Conservation (phyloP, 2,888 invertebrate species). For the Nemoura dubitans region DNA sequence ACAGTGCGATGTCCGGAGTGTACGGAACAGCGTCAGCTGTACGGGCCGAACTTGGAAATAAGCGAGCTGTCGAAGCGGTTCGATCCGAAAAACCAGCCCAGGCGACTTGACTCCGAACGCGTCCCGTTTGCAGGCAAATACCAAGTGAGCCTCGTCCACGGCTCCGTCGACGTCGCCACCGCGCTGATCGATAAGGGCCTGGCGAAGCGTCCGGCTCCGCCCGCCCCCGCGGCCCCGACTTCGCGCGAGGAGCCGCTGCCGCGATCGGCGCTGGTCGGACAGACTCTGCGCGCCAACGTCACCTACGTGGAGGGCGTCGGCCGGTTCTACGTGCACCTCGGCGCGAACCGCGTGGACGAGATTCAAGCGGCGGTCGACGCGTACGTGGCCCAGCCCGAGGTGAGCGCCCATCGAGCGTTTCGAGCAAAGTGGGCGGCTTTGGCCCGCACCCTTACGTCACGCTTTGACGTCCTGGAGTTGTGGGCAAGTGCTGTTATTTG, state of each 20-base stretch:
- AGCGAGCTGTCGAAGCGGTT: no score
- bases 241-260: not conserved
- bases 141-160: conserved; percentile 50
- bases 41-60: no score
- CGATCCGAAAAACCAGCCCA: no score
- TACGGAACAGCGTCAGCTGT: no score
- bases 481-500: no score
- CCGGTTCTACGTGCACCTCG: conserved; percentile 62
- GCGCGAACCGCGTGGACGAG: conserved; percentile 57
- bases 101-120: no score
- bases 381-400: conserved; percentile 36
- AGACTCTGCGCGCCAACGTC: conserved; percentile 60
- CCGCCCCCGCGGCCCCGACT: not conserved
- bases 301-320: conserved; percentile 59
- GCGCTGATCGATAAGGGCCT: conserved; percentile 37
- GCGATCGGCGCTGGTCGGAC: conserved; percentile 59
- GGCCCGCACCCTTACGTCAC: no score
- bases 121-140: conserved; percentile 30
- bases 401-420: not conserved
- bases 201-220: conserved; percentile 50
- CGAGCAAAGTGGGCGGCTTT: no score
- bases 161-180: conserved; percentile 63
- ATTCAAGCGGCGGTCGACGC: conserved; percentile 48
- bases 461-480: no score
- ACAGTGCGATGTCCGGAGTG: no score